phyloP scores from a whole-genome alignment of 2,888 invertebrate species.

The Creontiades dilutus region DNA sequence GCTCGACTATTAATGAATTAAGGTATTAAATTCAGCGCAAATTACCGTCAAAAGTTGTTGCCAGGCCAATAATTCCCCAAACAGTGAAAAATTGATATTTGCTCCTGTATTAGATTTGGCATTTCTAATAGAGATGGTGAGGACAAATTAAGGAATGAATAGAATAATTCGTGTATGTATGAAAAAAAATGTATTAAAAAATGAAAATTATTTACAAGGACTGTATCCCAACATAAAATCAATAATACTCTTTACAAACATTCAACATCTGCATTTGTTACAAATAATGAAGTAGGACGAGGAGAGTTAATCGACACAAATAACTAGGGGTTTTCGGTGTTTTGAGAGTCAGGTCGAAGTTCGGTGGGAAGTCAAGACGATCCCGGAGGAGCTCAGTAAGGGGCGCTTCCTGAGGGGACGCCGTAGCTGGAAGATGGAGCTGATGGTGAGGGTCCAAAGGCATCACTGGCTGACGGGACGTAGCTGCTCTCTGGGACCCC shows the following conservation, averaged over 20 bases:
- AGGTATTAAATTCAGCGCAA: too few species aligned
- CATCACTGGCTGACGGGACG: constrained; percentile 79
- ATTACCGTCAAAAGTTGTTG: too few species aligned
- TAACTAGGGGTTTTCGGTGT: neutral
- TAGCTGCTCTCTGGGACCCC: constrained; percentile 79
- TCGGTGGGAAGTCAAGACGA: neutral
- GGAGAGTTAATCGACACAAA: constrained; percentile 44
- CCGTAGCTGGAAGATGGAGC: constrained; percentile 72
- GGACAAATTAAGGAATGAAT: too few species aligned
- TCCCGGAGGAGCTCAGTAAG: neutral
- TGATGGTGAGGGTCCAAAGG: constrained; percentile 79
- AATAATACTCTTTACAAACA: neutral
- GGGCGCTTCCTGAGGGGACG: neutral
- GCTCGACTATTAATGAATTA: too few species aligned
- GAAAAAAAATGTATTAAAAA: neutral
- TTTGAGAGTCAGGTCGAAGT: neutral
- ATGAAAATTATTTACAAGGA: neutral
- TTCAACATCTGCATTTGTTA: constrained; percentile 44
- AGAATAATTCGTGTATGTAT: neutral
- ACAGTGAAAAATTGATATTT: too few species aligned
- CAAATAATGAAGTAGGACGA: constrained; percentile 56
- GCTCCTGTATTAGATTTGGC: too few species aligned
- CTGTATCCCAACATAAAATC: neutral
- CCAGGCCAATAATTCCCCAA: too few species aligned
- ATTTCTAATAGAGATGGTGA: too few species aligned